Percentiles rank a stretch among this genome's conserved stretches.
These are phyloP conservation scores for Bradypus variegatus DNA, from an alignment of 2,797 vertebrate genomes.

Conservation along the genomic window DNA sequence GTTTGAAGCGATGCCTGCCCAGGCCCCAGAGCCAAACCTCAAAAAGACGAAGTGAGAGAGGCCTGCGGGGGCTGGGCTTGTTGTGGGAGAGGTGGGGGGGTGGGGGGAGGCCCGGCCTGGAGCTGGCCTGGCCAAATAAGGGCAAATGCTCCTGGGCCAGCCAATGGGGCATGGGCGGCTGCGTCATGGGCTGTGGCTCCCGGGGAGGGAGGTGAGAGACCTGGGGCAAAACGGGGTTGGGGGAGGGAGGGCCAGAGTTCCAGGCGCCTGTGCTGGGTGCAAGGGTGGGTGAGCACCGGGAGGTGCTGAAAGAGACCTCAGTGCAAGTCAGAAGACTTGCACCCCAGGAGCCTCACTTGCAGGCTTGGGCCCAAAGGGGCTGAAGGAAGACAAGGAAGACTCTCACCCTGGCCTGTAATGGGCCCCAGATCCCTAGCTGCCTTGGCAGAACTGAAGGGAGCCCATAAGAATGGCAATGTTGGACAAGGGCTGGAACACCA, in stretches of 20 bases:
- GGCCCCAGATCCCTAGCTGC: not conserved
- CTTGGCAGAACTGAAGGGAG: not conserved
- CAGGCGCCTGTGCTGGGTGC: not conserved
- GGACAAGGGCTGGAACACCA: not conserved
- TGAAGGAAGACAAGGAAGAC: not conserved
- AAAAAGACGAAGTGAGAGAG: constrained; percentile 72
- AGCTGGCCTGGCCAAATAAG: constrained; percentile 72
- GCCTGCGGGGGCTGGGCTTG: constrained; percentile 42
- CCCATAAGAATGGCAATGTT: not conserved
- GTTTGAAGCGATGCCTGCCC: constrained; percentile 58
- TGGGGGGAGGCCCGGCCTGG: not conserved
- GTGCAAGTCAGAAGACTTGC: not conserved
- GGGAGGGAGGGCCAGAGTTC: too few species aligned
- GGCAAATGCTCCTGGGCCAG: constrained; percentile 57
- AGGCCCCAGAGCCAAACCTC: constrained; percentile 72
- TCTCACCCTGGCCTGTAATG: not conserved
- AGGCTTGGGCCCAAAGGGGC: not conserved
- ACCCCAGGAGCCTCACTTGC: not conserved
- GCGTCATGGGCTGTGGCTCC: constrained; percentile 35
- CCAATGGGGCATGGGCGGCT: constrained; percentile 57
- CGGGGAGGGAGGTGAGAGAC: constrained; percentile 34
- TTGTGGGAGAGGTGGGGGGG: not conserved
- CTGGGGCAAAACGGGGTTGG: not conserved
- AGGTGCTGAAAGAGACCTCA: not conserved
- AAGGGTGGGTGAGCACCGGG: not conserved